Percentiles rank a stretch among this genome's conserved stretches.
Evolutionary conservation across 2,113 vertebrate species (phyloP).

Genomic region (Muscicapa adusta): DNA sequence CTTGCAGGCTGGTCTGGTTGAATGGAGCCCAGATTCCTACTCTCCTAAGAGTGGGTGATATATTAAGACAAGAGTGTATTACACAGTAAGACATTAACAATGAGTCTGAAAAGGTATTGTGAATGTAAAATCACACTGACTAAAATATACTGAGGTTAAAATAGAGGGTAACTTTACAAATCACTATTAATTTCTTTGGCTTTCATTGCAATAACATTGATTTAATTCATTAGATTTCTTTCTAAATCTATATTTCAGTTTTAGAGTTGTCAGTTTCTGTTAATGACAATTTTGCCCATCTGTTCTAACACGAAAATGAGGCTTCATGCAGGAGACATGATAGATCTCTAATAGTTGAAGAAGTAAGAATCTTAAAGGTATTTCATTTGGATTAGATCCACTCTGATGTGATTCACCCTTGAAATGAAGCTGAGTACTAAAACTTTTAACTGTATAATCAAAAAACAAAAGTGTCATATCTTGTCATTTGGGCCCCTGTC

Average conservation of each 20-base stretch:
- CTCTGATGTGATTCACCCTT: conserved; percentile 45
- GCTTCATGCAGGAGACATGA: conserved; percentile 74
- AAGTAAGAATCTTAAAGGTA: conserved; percentile 76
- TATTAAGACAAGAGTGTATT: conserved; percentile 63
- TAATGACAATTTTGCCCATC: conserved; percentile 87
- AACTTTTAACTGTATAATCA: conserved; percentile 51
- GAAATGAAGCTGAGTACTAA: conserved; percentile 33
- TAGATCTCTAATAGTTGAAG: conserved; percentile 73
- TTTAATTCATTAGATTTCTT: conserved; percentile 85
- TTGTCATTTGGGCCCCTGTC: conserved; percentile 25
- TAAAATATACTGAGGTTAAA: conserved; percentile 80
- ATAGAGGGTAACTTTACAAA: conserved; percentile 80
- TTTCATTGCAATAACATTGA: conserved; percentile 85
- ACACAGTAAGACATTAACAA: conserved; percentile 58
- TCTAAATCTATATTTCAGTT: conserved; percentile 87
- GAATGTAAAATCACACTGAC: conserved; percentile 63
- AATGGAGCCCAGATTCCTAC: not conserved
- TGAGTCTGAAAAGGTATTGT: conserved; percentile 66
- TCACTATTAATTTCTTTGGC: conserved; percentile 84
- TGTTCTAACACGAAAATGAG: conserved; percentile 80
- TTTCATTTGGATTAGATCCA: conserved; percentile 69
- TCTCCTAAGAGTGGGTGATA: conserved; percentile 38
- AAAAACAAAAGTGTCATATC: conserved; percentile 45
- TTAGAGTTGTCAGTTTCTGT: conserved; percentile 86
- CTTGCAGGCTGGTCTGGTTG: not conserved